Evolutionary conservation across 2,797 vertebrate species (phyloP), one percentile per base, ranked within the genome.

Genomic region (Threskiornis aethiopicus): DNA sequence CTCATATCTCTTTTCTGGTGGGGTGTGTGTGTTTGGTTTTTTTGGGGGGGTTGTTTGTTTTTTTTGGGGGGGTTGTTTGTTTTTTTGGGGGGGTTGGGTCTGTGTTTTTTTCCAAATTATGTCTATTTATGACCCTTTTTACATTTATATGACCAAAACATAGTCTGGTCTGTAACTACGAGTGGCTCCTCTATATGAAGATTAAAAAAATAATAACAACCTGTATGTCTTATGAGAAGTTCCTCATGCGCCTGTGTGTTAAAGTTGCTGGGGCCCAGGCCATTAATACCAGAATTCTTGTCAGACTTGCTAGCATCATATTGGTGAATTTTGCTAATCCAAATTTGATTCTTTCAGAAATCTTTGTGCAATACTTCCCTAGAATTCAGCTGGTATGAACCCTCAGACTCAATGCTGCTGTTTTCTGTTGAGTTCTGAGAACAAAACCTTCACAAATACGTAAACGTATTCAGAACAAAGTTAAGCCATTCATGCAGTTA

Each of bases 331-430:
- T 66, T 65, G 10, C 7, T 47, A 80, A 77, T 44, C n/a, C 8
- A 46, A 9, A 26, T 28, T 47, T 39, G 6, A 24, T 35, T 51
- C 4, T 49, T 81, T 75, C 20, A 46, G 33, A 66, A 17, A 13
- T 13, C 9, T 26, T 55, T 78, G 13, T 44, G 22, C 21, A 33
- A 5, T 19, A 10, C 10, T 42, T 71, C 6, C 28, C 16, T 75
- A 44, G 61, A 72, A 55, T 59, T 83, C 22, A 26, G 17, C 13
- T 31, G 13, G 1, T 41, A 16, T 25, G 49, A 44, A 7, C 49
- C 1, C 0, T 69, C 31, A 42, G 51, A 33, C 9, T 58, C 22
- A 51, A 16, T 3, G 6, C 6, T 64, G 10, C 3, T 31, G 9
- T 52, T 46, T 57, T 57, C 57, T 61, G 19, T 25, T 54, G 42